Conservation (phyloP, 1,140 invertebrate species). For the Eriosoma lanigerum region DNA sequence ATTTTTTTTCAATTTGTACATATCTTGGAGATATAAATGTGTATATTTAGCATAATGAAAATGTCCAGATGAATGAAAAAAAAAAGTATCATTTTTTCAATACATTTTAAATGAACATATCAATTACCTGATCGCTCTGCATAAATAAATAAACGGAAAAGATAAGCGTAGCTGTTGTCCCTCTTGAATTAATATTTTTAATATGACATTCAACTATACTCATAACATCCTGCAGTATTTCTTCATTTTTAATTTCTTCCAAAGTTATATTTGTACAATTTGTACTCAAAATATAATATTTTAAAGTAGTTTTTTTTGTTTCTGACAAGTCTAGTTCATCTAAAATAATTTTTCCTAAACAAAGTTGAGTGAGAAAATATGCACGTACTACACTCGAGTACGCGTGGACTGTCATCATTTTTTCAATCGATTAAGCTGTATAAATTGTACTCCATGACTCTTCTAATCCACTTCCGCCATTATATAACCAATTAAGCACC, state of each 20-base stretch:
- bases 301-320: background rate
- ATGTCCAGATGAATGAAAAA: slow-evolving; percentile 59
- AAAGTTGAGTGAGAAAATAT: background rate
- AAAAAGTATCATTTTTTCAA: slow-evolving; percentile 58
- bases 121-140: slow-evolving; percentile 57
- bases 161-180: slow-evolving; percentile 56
- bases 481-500: slow-evolving; percentile 18
- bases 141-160: slow-evolving; percentile 58
- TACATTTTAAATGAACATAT: slow-evolving; percentile 56
- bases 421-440: background rate
- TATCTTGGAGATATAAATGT: slow-evolving; percentile 52
- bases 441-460: slow-evolving; percentile 14
- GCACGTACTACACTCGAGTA: background rate
- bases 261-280: background rate
- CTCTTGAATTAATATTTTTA: background rate
- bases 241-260: background rate
- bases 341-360: background rate
- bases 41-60: slow-evolving; percentile 42
- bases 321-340: background rate
- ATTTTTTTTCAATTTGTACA: background rate
- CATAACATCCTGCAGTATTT: background rate
- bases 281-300: background rate
- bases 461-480: slow-evolving; percentile 16
- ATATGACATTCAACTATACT: background rate
- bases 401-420: slow-evolving; percentile 19